Base-by-base conservation (phyloP, 2,113 vertebrate species). In the Plectropomus leopardus region DNA sequence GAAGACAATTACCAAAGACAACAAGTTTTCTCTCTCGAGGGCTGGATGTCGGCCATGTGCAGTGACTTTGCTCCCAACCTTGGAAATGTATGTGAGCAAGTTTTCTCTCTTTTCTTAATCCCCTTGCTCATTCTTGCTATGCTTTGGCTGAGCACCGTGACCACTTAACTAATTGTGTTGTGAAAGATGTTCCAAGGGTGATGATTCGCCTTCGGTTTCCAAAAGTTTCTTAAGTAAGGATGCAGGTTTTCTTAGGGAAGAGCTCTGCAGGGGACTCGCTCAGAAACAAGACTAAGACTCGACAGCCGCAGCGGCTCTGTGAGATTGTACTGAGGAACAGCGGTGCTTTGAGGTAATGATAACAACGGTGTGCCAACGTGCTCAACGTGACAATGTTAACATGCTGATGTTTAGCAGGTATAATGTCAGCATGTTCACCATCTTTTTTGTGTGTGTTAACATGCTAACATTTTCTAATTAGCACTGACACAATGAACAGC, bases 141-240 rank as follows among this genome's bases (percentile, higher is more conserved):
- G 80, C 79, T 63, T 66, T 79, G 80, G 81, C 86, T 72, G 76
- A 82, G 68, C 68, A 74, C 60, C 15, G 26, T 71, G 66, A 78
- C 85, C 86, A 90, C 86, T 87, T 89, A 85, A 82, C 81, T 89
- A 84, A 89, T 87, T 88, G 87, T 86, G 70, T 60, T 78, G 80
- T 70, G 80, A 78, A 88, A 83, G 73, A 83, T 90, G 65, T 80
- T 92, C 81, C 83, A 65, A 86, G 72, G 78, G 65, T 69, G 82
- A 82, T 68, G 70, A 78, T 82, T 79, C 24, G 34, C 45, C 78
- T 83, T 89, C 4, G 11, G 54, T 66, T 77, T 71, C 19, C 15
- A 54, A 71, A 83, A 42, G 47, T 78, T 87, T 80, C 60, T 70
- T 32, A 87, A 83, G 75, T n/a, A 32, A 60, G 57, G 72, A 78